A percentile compares a stretch with the other conserved stretches of the same genome.
phyloP scores from a whole-genome alignment of 2,797 vertebrate species.

The Luscinia megarhynchos region DNA sequence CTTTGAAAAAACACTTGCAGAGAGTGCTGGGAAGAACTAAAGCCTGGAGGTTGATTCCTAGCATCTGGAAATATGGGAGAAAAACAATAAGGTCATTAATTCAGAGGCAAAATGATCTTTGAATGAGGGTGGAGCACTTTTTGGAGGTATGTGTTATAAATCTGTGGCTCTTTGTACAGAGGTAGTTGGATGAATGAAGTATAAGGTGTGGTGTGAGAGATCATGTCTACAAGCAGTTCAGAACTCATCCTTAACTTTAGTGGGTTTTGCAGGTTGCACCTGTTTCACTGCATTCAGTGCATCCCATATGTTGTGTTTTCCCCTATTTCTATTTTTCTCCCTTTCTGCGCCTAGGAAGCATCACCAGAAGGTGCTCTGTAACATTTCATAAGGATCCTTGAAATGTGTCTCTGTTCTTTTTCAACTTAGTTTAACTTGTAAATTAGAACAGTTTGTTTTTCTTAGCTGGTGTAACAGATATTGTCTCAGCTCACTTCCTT shows the following conservation, averaged over 20 bases:
- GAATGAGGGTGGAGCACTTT: background rate
- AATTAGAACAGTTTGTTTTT: background rate
- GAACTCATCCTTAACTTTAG: background rate
- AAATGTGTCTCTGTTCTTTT: background rate
- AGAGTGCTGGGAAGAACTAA: background rate
- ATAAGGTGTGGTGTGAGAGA: fast-evolving
- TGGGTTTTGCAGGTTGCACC: background rate
- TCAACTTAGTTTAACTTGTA: background rate
- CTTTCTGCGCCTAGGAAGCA: background rate
- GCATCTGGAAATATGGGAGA: background rate
- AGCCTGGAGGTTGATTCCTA: background rate
- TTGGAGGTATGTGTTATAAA: background rate
- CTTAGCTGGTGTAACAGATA: background rate
- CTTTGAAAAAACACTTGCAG: background rate
- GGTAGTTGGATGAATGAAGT: background rate
- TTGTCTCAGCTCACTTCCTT: background rate
- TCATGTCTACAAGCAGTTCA: background rate
- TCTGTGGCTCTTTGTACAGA: background rate
- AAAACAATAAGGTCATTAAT: background rate
- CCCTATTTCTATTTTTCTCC: background rate
- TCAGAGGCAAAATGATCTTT: background rate
- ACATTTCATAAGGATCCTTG: background rate
- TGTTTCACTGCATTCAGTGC: background rate
- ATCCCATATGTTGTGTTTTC: background rate
- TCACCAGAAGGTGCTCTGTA: background rate